A percentile compares a stretch with the other conserved stretches of the same genome.
Evolutionary conservation across 2,888 invertebrate genomes (phyloP).

Genomic region (Tinea pellionella): DNA sequence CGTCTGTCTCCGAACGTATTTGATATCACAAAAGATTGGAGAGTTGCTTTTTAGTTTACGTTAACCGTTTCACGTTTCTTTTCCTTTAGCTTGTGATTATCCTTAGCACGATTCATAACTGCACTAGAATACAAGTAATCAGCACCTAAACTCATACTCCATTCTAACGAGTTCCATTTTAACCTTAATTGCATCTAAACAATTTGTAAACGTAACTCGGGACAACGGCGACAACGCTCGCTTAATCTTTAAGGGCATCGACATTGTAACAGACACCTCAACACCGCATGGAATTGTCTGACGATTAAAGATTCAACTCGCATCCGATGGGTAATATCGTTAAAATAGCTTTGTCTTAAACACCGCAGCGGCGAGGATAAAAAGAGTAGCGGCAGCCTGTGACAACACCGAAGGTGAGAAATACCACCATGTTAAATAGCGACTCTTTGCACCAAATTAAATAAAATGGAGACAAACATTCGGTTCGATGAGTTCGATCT

Average conservation of each 20-base stretch:
- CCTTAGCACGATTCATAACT: slow-evolving; percentile 40
- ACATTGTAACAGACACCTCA: slow-evolving; percentile 44
- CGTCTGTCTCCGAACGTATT: background rate
- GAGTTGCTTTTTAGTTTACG: slow-evolving; percentile 20
- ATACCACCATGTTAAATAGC: slow-evolving; percentile 33
- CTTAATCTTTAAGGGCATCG: slow-evolving; percentile 61
- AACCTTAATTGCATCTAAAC: slow-evolving; percentile 52
- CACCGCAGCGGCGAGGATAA: slow-evolving; percentile 49
- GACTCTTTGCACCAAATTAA: slow-evolving; percentile 16
- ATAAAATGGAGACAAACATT: slow-evolving; percentile 38
- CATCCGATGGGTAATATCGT: slow-evolving; percentile 64
- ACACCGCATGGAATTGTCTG: slow-evolving; percentile 40
- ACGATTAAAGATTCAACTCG: slow-evolving; percentile 63
- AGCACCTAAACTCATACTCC: slow-evolving; percentile 20
- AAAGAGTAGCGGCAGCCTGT: slow-evolving; percentile 31
- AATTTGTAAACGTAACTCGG: slow-evolving; percentile 40
- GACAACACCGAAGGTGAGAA: slow-evolving; percentile 60
- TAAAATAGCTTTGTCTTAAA: slow-evolving; percentile 68
- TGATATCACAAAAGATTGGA: slow-evolving; percentile 45
- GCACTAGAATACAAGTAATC: slow-evolving; percentile 52
- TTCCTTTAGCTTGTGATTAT: slow-evolving; percentile 63
- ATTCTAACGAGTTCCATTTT: slow-evolving; percentile 36
- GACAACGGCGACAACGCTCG: slow-evolving; percentile 28
- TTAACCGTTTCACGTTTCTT: slow-evolving; percentile 46
- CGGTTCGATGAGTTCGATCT: background rate